Conservation (phyloP, 2,888 invertebrate species). For the Pachycephus smyrnensis region DNA sequence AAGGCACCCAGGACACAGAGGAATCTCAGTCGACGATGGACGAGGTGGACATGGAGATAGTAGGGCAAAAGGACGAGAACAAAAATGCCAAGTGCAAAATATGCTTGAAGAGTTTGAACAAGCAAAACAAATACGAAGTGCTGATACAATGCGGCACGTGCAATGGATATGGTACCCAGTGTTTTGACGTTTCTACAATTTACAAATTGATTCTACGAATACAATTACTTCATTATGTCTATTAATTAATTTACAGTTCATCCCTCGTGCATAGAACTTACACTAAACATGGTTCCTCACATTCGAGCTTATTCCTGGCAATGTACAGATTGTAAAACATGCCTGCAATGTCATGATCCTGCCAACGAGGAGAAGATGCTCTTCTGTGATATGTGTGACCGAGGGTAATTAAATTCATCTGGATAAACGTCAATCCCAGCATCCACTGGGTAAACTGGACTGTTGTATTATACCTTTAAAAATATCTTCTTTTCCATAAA, state of each 20-base stretch:
- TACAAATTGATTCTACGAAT: neutral
- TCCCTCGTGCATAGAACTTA: slow-evolving; percentile 88
- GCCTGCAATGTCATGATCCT: slow-evolving; percentile 84
- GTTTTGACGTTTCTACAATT: slow-evolving; percentile 43
- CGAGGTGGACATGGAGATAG: slow-evolving; percentile 62
- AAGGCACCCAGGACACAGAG: slow-evolving; percentile 66
- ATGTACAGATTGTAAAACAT: slow-evolving; percentile 93
- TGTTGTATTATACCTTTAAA: too few species aligned
- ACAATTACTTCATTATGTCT: neutral
- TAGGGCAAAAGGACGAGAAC: slow-evolving; percentile 55
- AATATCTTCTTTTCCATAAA: slow-evolving; percentile 1
- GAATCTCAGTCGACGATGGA: slow-evolving; percentile 65
- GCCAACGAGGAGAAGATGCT: slow-evolving; percentile 92
- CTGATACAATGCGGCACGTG: slow-evolving; percentile 74
- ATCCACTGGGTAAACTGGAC: neutral
- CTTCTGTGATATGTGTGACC: slow-evolving; percentile 94
- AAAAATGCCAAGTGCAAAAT: slow-evolving; percentile 67
- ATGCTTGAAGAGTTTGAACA: slow-evolving; percentile 67
- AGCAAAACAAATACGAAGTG: slow-evolving; percentile 68
- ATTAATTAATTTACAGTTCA: slow-evolving; percentile 73
- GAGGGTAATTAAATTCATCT: slow-evolving; percentile 71
- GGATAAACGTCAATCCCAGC: neutral
- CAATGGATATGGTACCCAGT: slow-evolving; percentile 73
- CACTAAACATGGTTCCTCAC: slow-evolving; percentile 84
- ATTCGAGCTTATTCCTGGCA: slow-evolving; percentile 92